Evolutionary conservation across 2,113 vertebrate species (phyloP).

Genomic region (Taurulus bubalis): DNA sequence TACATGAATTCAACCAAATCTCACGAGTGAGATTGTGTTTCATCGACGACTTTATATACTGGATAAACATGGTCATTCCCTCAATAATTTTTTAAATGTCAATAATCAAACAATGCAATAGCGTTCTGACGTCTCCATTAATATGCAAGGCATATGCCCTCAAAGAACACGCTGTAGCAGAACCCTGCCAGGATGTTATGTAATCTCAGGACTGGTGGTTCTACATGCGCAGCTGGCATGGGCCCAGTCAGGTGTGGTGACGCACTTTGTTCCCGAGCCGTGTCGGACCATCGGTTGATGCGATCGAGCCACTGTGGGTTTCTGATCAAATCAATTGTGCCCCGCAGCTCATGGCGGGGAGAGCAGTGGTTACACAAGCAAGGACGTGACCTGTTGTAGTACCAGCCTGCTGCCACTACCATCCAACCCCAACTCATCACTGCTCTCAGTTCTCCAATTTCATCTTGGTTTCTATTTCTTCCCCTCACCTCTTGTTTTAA

Average conservation of each 20-base stretch:
- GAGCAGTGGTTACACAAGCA: constrained; percentile 48
- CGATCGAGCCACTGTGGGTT: constrained; percentile 22
- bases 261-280: background rate
- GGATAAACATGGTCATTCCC: background rate
- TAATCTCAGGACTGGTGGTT: background rate
- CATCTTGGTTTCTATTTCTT: background rate
- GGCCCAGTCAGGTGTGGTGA: background rate
- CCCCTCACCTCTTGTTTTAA: background rate
- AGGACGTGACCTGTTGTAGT: constrained; percentile 34
- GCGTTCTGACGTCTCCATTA: background rate
- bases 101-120: background rate
- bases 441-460: constrained; percentile 38
- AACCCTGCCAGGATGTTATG: background rate
- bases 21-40: background rate
- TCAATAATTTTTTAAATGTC: background rate
- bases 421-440: constrained; percentile 2
- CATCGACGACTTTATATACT: background rate
- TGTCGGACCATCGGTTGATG: constrained; percentile 48
- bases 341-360: constrained; percentile 27
- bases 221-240: background rate
- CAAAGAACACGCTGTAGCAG: background rate
- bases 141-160: background rate
- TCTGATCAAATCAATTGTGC: constrained; percentile 56
- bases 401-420: constrained; percentile 13
- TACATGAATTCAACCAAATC: background rate